These are phyloP conservation scores for Tethea ocularis DNA, from an alignment of 2,888 invertebrate species.

Conservation along the genomic window DNA sequence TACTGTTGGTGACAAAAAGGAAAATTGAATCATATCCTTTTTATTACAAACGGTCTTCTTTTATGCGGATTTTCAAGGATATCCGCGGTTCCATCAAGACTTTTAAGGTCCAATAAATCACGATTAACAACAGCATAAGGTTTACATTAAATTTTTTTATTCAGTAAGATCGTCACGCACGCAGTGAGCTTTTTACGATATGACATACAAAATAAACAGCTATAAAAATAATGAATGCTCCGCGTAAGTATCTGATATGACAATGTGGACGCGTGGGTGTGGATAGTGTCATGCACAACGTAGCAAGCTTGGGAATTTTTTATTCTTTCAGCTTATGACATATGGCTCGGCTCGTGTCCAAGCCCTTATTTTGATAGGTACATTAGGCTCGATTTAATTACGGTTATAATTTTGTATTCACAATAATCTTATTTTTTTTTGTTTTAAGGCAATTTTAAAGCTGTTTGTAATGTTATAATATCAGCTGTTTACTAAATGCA, in stretches of 20 bases:
- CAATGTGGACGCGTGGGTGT: conserved; percentile 50
- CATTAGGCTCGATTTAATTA: too few relatives aligned
- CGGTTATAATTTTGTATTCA: too few relatives aligned
- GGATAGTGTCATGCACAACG: conserved; percentile 37
- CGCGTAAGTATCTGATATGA: conserved; percentile 45
- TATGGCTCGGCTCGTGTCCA: too few relatives aligned
- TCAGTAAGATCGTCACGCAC: conserved; percentile 27
- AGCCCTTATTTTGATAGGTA: too few relatives aligned
- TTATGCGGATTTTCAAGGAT: background rate
- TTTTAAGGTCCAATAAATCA: conserved; percentile 4
- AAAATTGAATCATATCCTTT: background rate
- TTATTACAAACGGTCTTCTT: background rate
- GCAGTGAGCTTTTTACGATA: conserved; percentile 40
- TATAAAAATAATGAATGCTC: conserved; percentile 55
- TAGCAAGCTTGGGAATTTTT: conserved; percentile 12
- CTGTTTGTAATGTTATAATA: too few relatives aligned
- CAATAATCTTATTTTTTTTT: too few relatives aligned
- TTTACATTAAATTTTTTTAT: conserved; percentile 24
- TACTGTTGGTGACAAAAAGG: background rate
- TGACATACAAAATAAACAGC: conserved; percentile 48
- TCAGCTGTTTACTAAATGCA: too few relatives aligned
- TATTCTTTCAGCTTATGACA: background rate
- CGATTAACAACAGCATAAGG: conserved; percentile 12
- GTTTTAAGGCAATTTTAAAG: too few relatives aligned
- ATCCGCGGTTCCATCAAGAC: background rate